Evolutionary conservation across 2,113 vertebrate species (phyloP).

Genomic region (Paramormyrops kingsleyae): DNA sequence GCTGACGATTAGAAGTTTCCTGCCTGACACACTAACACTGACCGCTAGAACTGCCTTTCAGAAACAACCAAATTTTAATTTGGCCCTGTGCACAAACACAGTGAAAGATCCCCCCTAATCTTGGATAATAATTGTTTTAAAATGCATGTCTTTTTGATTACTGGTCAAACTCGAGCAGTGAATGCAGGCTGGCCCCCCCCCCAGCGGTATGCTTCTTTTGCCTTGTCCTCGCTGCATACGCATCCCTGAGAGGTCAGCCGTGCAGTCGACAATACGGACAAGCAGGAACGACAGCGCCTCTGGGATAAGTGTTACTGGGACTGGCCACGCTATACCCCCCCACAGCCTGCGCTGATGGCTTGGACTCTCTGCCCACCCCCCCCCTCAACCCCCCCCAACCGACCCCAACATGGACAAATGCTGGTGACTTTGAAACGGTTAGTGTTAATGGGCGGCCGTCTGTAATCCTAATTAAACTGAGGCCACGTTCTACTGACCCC

Average conservation of each 20-base stretch:
- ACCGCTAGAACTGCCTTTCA: neutral
- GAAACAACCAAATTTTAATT: neutral
- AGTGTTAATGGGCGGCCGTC: slow-evolving; percentile 21
- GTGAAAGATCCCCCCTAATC: slow-evolving; percentile 14
- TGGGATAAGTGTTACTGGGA: too few relatives aligned
- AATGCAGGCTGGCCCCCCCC: neutral
- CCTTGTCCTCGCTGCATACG: neutral
- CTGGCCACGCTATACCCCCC: neutral
- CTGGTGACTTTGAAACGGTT: slow-evolving; percentile 25
- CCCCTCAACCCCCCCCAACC: neutral
- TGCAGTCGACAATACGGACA: neutral
- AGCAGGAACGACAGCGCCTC: neutral
- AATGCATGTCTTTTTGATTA: slow-evolving; percentile 9
- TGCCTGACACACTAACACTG: neutral
- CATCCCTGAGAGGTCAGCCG: neutral
- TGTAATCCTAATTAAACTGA: slow-evolving; percentile 29
- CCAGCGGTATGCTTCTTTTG: neutral
- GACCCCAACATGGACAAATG: slow-evolving; percentile 11
- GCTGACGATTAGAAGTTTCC: neutral
- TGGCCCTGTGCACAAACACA: neutral
- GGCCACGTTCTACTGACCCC: slow-evolving; percentile 27
- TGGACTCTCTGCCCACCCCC: neutral
- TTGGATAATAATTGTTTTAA: slow-evolving; percentile 12
- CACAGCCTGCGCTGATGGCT: neutral
- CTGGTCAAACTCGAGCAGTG: neutral